These are phyloP conservation scores for Dryocosmus kuriphilus DNA, from an alignment of 2,888 invertebrate species.

Conservation along the genomic window DNA sequence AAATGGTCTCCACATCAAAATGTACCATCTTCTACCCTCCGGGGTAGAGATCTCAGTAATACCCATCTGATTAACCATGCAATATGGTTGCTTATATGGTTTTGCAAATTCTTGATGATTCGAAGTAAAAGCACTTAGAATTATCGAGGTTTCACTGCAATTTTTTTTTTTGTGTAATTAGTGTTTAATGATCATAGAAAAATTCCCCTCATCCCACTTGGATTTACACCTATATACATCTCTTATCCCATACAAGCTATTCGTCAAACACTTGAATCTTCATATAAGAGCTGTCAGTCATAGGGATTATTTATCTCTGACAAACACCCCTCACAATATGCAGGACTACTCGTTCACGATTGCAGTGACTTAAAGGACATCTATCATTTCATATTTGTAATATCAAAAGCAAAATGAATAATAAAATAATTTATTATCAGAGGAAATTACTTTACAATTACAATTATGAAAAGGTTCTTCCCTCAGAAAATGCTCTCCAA, in stretches of 20 bases:
- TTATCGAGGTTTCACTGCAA: too few species aligned
- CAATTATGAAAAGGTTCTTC: too few species aligned
- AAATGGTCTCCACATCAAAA: too few species aligned
- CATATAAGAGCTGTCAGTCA: conserved; percentile 73
- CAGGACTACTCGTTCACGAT: background rate
- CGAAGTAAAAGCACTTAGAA: too few species aligned
- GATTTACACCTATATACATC: conserved; percentile 20
- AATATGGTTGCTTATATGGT: too few species aligned
- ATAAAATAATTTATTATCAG: background rate
- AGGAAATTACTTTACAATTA: too few species aligned
- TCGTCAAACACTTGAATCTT: conserved; percentile 72
- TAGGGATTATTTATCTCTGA: conserved; percentile 68
- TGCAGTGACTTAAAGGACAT: background rate
- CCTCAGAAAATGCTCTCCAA: too few species aligned
- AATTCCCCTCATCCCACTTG: background rate
- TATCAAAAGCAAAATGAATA: background rate
- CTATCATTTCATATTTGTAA: background rate
- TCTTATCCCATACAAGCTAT: conserved; percentile 59
- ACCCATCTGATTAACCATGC: too few species aligned
- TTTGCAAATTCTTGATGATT: too few species aligned
- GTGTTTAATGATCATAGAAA: conserved; percentile 1
- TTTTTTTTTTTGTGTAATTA: background rate
- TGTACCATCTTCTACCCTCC: too few species aligned
- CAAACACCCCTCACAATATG: conserved; percentile 57
- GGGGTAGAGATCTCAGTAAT: too few species aligned